Percentiles rank a stretch among this genome's conserved stretches.
phyloP scores from a whole-genome alignment of 1,140 invertebrate genomes.

The Atopsyche davidsoni region DNA sequence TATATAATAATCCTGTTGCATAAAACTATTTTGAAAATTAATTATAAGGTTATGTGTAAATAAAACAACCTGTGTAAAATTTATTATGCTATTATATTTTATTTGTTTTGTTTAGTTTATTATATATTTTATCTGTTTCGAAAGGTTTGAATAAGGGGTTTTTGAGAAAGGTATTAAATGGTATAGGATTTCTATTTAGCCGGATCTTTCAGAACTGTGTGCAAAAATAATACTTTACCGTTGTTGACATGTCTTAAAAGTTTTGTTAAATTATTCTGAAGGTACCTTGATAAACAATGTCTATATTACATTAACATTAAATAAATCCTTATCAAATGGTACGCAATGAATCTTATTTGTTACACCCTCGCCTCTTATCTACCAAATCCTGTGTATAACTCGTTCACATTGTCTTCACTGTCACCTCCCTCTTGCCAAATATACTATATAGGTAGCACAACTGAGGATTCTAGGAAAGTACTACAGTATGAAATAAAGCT shows the following conservation, averaged over 20 bases:
- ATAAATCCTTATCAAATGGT: constrained; percentile 28
- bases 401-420: too few species aligned
- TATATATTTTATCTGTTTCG: constrained; percentile 26
- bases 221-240: constrained; percentile 1
- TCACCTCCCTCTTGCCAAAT: too few species aligned
- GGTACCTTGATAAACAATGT: constrained; percentile 49
- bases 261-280: constrained; percentile 43
- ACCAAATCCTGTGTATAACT: too few species aligned
- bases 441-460: too few species aligned
- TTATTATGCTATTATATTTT: constrained; percentile 18
- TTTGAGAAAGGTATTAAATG: too few species aligned
- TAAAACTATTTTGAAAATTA: constrained; percentile 28
- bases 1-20: constrained; percentile 50
- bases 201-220: not conserved
- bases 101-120: constrained; percentile 22
- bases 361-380: too few species aligned
- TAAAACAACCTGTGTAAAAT: constrained; percentile 18
- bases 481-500: too few species aligned
- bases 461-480: too few species aligned
- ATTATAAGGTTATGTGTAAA: constrained; percentile 21
- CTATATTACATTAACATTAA: constrained; percentile 44
- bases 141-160: constrained; percentile 14
- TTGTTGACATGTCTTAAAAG: not conserved
- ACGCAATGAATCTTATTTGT: constrained; percentile 11
- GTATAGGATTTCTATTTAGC: too few species aligned